A percentile compares a stretch with the other conserved stretches of the same genome.
Evolutionary conservation across 2,888 invertebrate genomes (phyloP).

Genomic region (Cyrtodaria siliqua): DNA sequence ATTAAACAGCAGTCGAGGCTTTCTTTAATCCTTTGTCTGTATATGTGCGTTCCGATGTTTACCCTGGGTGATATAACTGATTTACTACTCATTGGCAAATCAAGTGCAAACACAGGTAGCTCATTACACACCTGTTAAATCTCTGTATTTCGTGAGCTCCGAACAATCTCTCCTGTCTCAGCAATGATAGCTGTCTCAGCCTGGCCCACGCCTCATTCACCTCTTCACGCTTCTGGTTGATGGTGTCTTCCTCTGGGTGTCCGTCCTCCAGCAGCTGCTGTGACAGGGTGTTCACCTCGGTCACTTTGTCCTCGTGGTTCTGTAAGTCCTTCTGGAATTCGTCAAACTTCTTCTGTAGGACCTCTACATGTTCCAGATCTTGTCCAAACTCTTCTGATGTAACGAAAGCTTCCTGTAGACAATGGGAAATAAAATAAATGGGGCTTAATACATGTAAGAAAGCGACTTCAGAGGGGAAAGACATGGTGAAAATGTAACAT

Average conservation of each 20-base stretch:
- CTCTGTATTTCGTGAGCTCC: conserved; percentile 99
- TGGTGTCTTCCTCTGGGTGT: conserved; percentile 95
- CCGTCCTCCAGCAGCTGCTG: conserved; percentile 97
- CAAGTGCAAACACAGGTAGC: too few relatives aligned
- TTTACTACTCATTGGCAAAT: too few relatives aligned
- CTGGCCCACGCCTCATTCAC: conserved; percentile 99
- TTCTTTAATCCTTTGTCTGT: too few relatives aligned
- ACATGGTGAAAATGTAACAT: too few relatives aligned
- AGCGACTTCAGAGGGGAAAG: too few relatives aligned
- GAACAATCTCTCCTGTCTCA: conserved; percentile 98
- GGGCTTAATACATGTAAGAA: too few relatives aligned
- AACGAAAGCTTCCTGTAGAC: conserved; percentile 94
- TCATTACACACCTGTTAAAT: conserved; percentile 93
- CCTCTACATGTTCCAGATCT: conserved; percentile 99
- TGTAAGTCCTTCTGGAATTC: conserved; percentile 95
- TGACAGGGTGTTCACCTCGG: conserved; percentile 97
- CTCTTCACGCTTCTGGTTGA: conserved; percentile 90
- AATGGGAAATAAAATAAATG: too few relatives aligned
- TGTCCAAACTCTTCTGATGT: conserved; percentile 99
- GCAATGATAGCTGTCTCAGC: conserved; percentile 96
- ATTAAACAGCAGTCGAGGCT: too few relatives aligned
- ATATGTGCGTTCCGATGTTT: too few relatives aligned
- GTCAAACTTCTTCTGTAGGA: conserved; percentile 99
- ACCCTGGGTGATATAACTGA: too few relatives aligned
- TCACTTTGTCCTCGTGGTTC: conserved; percentile 88